Evolutionary conservation across 2,888 invertebrate genomes (phyloP).

Genomic region (Arrhopalites spinosus): DNA sequence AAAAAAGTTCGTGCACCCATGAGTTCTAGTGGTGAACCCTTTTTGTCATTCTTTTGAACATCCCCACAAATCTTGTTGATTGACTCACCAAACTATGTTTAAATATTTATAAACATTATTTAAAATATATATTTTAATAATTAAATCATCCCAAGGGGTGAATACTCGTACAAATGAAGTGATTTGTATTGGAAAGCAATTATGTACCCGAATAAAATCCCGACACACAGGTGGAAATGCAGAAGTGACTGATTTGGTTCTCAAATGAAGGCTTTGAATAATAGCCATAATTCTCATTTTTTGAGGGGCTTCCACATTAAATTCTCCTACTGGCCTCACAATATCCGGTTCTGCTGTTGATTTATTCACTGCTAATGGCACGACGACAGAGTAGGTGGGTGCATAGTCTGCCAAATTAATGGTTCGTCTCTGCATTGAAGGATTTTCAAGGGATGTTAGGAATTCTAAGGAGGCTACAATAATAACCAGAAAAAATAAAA

Average conservation of each 20-base stretch:
- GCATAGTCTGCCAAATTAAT: constrained; percentile 28
- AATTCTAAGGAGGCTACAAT: constrained; percentile 24
- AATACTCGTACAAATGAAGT: too few relatives aligned
- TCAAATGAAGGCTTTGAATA: constrained; percentile 47
- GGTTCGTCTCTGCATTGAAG: not conserved
- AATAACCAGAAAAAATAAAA: not conserved
- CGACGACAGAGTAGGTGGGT: constrained; percentile 27
- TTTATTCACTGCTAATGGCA: constrained; percentile 31
- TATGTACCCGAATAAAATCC: constrained; percentile 33
- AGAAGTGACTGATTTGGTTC: constrained; percentile 30
- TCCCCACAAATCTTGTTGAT: constrained; percentile 36
- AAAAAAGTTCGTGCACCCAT: constrained; percentile 34
- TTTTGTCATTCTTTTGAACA: constrained; percentile 32
- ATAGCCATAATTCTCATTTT: constrained; percentile 52
- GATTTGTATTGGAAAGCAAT: not conserved
- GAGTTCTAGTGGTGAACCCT: constrained; percentile 19
- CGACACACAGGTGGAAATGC: constrained; percentile 34
- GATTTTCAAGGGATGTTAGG: not conserved
- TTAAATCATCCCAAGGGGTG: not conserved
- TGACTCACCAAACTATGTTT: constrained; percentile 18
- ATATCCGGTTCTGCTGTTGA: constrained; percentile 11
- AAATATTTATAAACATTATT: not conserved
- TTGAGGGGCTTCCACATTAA: constrained; percentile 41
- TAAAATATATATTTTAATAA: not conserved
- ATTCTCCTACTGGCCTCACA: constrained; percentile 29